These are phyloP conservation scores for Nemopilema nomurai DNA, from an alignment of 30 jellyfish, hydroid and myxozoan species.

Conservation along the genomic window DNA sequence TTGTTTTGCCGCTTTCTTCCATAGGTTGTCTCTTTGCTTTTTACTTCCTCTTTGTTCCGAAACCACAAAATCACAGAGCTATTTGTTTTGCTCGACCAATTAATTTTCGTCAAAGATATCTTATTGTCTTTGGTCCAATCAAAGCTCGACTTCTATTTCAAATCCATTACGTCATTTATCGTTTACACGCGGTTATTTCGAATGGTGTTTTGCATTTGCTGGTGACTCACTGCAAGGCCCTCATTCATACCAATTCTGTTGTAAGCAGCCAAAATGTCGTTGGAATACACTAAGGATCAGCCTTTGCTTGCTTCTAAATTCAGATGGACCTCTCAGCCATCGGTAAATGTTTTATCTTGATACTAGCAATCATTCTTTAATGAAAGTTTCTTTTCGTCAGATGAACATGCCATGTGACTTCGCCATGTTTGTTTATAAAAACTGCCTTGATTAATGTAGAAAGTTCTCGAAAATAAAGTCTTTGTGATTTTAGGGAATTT, in stretches of 20 bases:
- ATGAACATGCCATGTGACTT: too few relatives aligned
- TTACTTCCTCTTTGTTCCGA: background rate
- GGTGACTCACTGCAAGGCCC: background rate
- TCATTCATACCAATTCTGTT: background rate
- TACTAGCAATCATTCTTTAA: background rate
- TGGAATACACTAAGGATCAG: constrained; percentile 30
- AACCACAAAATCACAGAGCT: background rate
- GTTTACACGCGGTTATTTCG: constrained; percentile 19
- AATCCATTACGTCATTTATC: constrained; percentile 14
- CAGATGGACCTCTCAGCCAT: constrained; percentile 64
- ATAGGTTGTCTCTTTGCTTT: background rate
- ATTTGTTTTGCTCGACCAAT: background rate
- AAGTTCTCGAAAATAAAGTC: too few relatives aligned
- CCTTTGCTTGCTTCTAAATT: constrained; percentile 19
- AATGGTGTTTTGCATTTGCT: background rate
- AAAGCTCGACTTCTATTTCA: constrained; percentile 2
- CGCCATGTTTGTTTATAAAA: too few relatives aligned
- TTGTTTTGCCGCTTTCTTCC: background rate
- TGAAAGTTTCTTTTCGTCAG: background rate
- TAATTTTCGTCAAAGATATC: background rate
- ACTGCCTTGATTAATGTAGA: too few relatives aligned
- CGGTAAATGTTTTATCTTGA: constrained; percentile 22
- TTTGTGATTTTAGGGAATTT: too few relatives aligned
- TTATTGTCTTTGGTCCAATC: constrained; percentile 9
- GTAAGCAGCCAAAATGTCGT: constrained; percentile 25